Conservation (phyloP, 2,113 vertebrate species). For the Nerophis ophidion region DNA sequence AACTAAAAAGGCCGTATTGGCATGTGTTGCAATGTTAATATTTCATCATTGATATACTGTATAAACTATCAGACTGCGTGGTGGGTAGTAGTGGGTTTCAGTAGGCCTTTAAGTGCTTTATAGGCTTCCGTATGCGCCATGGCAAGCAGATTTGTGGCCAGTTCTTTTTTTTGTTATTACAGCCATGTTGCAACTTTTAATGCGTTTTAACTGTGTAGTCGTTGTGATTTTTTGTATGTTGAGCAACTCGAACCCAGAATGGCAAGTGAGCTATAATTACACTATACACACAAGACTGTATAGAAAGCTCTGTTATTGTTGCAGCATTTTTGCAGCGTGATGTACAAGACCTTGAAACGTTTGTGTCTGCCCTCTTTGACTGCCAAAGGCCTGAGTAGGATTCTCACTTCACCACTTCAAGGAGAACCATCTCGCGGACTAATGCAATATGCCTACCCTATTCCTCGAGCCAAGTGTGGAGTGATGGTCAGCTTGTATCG, state of each 20-base stretch:
- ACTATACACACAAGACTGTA: neutral
- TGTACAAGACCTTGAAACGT: conserved; percentile 35
- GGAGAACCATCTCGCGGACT: conserved; percentile 56
- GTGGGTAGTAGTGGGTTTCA: no score
- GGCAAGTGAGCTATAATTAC: neutral
- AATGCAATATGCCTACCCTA: conserved; percentile 69
- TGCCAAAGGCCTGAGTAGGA: conserved; percentile 67
- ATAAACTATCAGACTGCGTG: no score
- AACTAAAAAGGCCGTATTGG: no score
- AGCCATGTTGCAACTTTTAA: no score
- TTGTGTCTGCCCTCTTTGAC: conserved; percentile 37
- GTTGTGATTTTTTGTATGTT: neutral
- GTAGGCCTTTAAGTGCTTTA: no score
- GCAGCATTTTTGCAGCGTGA: conserved; percentile 22
- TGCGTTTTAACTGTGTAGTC: no score
- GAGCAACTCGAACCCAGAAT: neutral
- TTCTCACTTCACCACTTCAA: conserved; percentile 65
- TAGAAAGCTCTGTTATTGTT: conserved; percentile 12
- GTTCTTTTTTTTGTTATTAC: no score
- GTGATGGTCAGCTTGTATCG: conserved; percentile 61
- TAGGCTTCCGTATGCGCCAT: no score
- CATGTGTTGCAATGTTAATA: no score
- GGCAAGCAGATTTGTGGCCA: no score
- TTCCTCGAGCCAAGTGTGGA: conserved; percentile 53
- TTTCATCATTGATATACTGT: no score